Evolutionary conservation across 2,797 vertebrate genomes (phyloP), one percentile per base, ranked within the genome.

Genomic region (Diglossa cyanea): DNA sequence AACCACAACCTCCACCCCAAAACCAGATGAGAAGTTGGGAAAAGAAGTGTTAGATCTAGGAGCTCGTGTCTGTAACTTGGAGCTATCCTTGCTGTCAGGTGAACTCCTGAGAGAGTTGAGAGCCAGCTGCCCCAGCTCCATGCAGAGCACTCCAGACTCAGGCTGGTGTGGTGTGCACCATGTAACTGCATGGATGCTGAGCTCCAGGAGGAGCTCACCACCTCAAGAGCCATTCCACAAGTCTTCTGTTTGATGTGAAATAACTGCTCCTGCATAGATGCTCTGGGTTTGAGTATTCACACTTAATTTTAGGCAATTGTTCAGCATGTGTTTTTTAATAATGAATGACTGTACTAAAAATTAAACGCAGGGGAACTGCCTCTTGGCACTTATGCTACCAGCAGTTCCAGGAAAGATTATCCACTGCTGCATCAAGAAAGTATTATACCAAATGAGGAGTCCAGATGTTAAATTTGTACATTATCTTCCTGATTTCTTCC

Each of bases 391-490:
- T 81, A 47, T 70, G 30, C 28, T 83, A 60, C 76, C 48, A 84
- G 63, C 60, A 91, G 89, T 95, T 97, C 96, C 83, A 97, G 94
- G 94, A 93, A 97, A 96, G 78, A 92, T 93, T 93, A 66, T 94
- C 71, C 80, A 68, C 25, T 71, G 72, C 93, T 96, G 68, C 81
- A 91, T 94, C 73, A 96, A 68, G 93, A 86, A 88, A 94, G 4
- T 39, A 35, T 88, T 95, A 81, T 86, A 93, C 68, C 65, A 80
- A 97, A 96, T 37, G 79, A 95, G 80, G 83, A 93, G 92, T 94
- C 96, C 97, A 98, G 96, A 97, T 98, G 97, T 97, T 96, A 94
- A 80, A 95, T 76, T 94, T 95, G 90, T 96, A 88, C 65, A 13
- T 96, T 95, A 70, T 92, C 65, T 96, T 97, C 63, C 93, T 92